A percentile compares a stretch with the other conserved stretches of the same genome.
Evolutionary conservation across 2,888 invertebrate species (phyloP).

Genomic region (Apeira syringaria): DNA sequence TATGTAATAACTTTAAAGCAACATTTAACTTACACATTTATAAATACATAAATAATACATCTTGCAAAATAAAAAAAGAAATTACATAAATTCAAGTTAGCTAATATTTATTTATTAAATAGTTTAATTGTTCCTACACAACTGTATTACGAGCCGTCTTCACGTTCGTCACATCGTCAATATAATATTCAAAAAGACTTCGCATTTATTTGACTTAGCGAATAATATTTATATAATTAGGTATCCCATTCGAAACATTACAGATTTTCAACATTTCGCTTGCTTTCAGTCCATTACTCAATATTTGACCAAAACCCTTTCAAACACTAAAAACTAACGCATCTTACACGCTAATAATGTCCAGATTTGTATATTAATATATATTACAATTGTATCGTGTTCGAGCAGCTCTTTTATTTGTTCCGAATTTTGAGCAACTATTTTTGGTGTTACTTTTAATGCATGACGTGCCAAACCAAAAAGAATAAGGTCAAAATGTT

Average conservation of each 20-base stretch:
- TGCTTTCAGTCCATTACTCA: constrained; percentile 65
- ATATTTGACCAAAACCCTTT: constrained; percentile 50
- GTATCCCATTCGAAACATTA: constrained; percentile 43
- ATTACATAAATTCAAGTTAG: constrained; percentile 82
- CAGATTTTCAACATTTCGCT: constrained; percentile 46
- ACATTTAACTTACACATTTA: constrained; percentile 81
- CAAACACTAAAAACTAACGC: constrained; percentile 46
- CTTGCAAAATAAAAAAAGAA: constrained; percentile 79
- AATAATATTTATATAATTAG: constrained; percentile 46
- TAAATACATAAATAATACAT: constrained; percentile 82
- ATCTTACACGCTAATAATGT: constrained; percentile 46
- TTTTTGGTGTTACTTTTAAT: constrained; percentile 24
- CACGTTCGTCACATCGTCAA: constrained; percentile 10
- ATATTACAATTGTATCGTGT: constrained; percentile 28
- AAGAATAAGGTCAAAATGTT: constrained; percentile 17
- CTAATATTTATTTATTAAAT: constrained; percentile 72
- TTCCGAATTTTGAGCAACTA: constrained; percentile 30
- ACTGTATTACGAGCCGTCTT: constrained; percentile 51
- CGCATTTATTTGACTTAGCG: constrained; percentile 56
- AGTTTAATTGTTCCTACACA: constrained; percentile 76
- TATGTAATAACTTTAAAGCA: constrained; percentile 79
- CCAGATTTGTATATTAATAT: constrained; percentile 31
- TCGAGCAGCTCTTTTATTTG: constrained; percentile 17
- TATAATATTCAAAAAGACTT: constrained; percentile 8
- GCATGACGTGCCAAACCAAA: constrained; percentile 22